A percentile compares a stretch with the other conserved stretches of the same genome.
These are phyloP conservation scores for Spea hammondii DNA, from an alignment of 2,797 vertebrate species.

Conservation along the genomic window DNA sequence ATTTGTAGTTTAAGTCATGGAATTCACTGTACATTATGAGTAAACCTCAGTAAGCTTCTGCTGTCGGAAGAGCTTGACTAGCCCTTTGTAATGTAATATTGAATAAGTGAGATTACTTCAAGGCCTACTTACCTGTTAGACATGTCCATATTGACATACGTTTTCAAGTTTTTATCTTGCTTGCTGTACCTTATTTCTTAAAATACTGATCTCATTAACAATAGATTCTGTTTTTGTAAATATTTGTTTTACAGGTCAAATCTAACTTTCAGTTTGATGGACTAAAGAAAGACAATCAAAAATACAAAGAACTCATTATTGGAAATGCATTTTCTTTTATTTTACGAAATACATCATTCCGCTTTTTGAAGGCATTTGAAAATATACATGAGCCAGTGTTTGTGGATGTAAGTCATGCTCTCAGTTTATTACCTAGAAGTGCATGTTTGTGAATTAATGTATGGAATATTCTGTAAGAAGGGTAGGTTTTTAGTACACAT, in stretches of 20 bases:
- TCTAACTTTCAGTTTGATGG: conserved; percentile 73
- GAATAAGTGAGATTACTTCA: too few relatives aligned
- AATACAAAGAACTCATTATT: conserved; percentile 78
- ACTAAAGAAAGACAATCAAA: conserved; percentile 72
- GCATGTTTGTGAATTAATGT: background rate
- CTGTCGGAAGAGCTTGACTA: too few relatives aligned
- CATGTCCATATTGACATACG: too few relatives aligned
- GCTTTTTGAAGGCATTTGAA: conserved; percentile 59
- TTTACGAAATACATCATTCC: conserved; percentile 62
- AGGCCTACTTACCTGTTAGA: too few relatives aligned
- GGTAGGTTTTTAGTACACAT: too few relatives aligned
- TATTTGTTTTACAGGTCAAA: conserved; percentile 73
- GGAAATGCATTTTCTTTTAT: conserved; percentile 83
- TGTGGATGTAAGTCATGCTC: conserved; percentile 61
- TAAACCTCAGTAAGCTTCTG: too few relatives aligned
- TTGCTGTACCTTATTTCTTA: too few relatives aligned
- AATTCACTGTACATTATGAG: too few relatives aligned
- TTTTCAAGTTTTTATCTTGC: too few relatives aligned
- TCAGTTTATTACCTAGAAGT: background rate
- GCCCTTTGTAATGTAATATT: too few relatives aligned
- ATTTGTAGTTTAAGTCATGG: too few relatives aligned
- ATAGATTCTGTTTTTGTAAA: conserved; percentile 1
- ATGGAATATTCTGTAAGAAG: background rate
- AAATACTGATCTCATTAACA: conserved; percentile 11
- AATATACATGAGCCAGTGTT: conserved; percentile 52